Percentiles rank a stretch among this genome's conserved stretches.
These are phyloP conservation scores for Lithosia quadra DNA, from an alignment of 2,888 invertebrate species.

Conservation along the genomic window DNA sequence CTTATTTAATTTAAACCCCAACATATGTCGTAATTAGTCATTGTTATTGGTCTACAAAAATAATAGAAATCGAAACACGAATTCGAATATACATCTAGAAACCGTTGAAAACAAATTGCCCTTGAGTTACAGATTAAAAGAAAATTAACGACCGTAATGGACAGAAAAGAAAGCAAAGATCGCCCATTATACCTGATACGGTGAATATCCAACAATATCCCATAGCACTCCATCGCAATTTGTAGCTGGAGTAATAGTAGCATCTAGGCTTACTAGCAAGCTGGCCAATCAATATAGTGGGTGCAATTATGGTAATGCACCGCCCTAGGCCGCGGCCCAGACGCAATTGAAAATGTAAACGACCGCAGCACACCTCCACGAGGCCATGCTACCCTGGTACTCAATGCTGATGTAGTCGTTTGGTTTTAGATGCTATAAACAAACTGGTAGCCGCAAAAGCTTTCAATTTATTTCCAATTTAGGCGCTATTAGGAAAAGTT, in stretches of 20 bases:
- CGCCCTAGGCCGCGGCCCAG: constrained; percentile 71
- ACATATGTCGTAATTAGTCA: background rate
- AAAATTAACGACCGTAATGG: background rate
- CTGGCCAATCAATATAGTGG: constrained; percentile 81
- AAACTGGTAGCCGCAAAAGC: constrained; percentile 18
- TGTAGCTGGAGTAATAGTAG: constrained; percentile 30
- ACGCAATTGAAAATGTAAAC: constrained; percentile 80
- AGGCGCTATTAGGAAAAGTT: background rate
- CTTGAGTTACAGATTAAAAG: background rate
- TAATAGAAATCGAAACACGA: background rate
- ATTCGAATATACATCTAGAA: background rate
- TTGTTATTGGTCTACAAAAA: background rate
- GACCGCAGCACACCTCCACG: constrained; percentile 65
- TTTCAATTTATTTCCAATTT: constrained; percentile 15
- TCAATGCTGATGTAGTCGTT: constrained; percentile 53
- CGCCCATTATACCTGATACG: constrained; percentile 26
- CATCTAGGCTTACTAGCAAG: constrained; percentile 64
- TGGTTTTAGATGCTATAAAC: constrained; percentile 55
- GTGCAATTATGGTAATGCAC: constrained; percentile 85
- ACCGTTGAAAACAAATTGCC: background rate
- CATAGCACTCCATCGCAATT: constrained; percentile 42
- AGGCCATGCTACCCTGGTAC: constrained; percentile 66
- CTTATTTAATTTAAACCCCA: too few species aligned
- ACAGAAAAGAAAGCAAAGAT: constrained; percentile 9
- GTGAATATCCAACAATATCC: constrained; percentile 41